Evolutionary conservation across 92 coral and sea anemone genomes (phyloP).

Genomic region (Parazoanthus darwini): DNA sequence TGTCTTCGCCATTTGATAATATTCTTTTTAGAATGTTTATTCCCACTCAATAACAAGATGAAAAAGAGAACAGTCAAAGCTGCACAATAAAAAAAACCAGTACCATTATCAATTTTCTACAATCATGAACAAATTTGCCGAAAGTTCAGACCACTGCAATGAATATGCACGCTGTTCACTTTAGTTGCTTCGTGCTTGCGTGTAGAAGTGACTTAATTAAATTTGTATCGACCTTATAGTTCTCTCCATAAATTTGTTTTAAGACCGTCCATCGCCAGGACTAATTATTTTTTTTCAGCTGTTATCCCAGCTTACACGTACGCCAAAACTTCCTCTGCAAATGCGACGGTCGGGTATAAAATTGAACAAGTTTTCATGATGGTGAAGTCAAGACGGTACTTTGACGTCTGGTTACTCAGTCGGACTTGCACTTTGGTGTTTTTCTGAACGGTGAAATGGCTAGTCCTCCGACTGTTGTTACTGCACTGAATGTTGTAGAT

Average conservation of each 20-base stretch:
- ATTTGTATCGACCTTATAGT: neutral
- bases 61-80: neutral
- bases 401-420: slow-evolving; percentile 31
- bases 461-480: slow-evolving; percentile 80
- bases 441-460: slow-evolving; percentile 86
- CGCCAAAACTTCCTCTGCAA: neutral
- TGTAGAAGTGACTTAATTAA: neutral
- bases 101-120: neutral
- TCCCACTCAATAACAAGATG: slow-evolving; percentile 13
- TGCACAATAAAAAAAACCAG: neutral
- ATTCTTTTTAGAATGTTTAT: neutral
- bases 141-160: neutral
- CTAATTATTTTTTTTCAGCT: neutral
- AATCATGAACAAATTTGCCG: slow-evolving; percentile 9
- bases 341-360: neutral
- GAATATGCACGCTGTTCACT: neutral
- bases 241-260: neutral
- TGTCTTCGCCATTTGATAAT: slow-evolving; percentile 18
- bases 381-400: neutral
- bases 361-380: neutral
- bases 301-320: neutral
- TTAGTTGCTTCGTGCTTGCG: neutral
- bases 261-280: slow-evolving; percentile 3
- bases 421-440: slow-evolving; percentile 83
- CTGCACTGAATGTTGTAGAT: slow-evolving; percentile 86